These are phyloP conservation scores for Sitta europaea DNA, from an alignment of 2,113 vertebrate genomes.

Conservation along the genomic window DNA sequence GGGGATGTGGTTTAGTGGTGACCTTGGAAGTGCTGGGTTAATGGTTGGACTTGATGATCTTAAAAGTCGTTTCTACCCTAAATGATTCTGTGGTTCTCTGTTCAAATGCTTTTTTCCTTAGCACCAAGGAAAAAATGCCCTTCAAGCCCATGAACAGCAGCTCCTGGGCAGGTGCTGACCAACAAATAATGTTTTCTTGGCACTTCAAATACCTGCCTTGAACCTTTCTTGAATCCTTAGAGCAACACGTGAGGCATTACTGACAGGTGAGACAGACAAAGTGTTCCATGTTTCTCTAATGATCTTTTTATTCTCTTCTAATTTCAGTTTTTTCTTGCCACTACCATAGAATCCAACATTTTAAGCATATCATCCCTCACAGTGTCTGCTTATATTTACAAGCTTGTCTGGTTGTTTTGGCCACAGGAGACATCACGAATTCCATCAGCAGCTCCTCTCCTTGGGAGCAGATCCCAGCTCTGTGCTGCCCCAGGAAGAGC, in stretches of 20 bases:
- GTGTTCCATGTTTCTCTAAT: background rate
- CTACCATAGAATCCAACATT: background rate
- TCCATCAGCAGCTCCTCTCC: background rate
- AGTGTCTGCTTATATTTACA: background rate
- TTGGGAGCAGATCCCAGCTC: background rate
- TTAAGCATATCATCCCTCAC: background rate
- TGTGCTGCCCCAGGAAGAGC: background rate
- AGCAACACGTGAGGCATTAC: background rate
- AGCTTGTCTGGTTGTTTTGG: background rate
- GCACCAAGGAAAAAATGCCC: background rate
- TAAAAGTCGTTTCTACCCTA: background rate
- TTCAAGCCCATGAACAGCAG: background rate
- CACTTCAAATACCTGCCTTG: background rate
- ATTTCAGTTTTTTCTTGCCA: background rate
- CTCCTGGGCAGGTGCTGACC: background rate
- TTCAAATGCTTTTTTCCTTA: background rate
- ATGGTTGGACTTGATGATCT: background rate
- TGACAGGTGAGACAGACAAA: background rate
- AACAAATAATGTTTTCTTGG: background rate
- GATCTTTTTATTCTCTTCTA: background rate
- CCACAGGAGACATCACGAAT: background rate
- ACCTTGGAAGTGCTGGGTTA: background rate
- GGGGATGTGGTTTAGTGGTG: background rate
- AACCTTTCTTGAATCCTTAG: background rate
- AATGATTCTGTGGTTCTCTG: background rate